Evolutionary conservation across 2,888 invertebrate genomes (phyloP).

Genomic region (Agapostemon virescens): DNA sequence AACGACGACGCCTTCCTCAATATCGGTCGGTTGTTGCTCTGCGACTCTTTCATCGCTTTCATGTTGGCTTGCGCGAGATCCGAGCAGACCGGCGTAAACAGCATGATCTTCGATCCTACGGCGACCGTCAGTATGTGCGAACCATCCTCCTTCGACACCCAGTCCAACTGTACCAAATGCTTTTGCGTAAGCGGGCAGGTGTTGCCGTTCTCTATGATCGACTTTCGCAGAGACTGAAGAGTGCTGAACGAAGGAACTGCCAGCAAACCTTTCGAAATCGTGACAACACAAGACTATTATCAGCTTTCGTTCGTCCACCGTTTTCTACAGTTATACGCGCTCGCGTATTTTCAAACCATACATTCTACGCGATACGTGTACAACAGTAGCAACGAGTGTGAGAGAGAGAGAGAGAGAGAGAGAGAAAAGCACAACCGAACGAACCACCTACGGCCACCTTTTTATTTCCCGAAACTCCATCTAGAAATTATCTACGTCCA

Average conservation of each 20-base stretch:
- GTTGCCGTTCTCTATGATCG: slow-evolving; percentile 95
- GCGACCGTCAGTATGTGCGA: slow-evolving; percentile 98
- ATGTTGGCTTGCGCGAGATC: slow-evolving; percentile 97
- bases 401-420: too few relatives aligned
- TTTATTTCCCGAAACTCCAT: too few relatives aligned
- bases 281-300: neutral
- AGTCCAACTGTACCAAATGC: slow-evolving; percentile 96
- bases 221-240: slow-evolving; percentile 91
- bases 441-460: neutral
- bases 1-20: slow-evolving; percentile 94
- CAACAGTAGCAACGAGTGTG: too few relatives aligned
- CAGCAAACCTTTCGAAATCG: slow-evolving; percentile 82
- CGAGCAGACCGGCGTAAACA: slow-evolving; percentile 96
- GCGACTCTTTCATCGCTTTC: slow-evolving; percentile 94
- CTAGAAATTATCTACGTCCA: neutral
- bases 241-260: slow-evolving; percentile 96
- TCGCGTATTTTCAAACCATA: too few relatives aligned
- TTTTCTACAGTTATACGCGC: too few relatives aligned
- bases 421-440: neutral
- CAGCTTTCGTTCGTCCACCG: neutral
- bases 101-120: slow-evolving; percentile 94
- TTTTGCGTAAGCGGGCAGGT: slow-evolving; percentile 95
- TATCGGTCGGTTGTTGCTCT: slow-evolving; percentile 91
- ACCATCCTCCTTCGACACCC: slow-evolving; percentile 99
- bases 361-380: too few relatives aligned